phyloP scores from a whole-genome alignment of 2,797 vertebrate genomes.

The Potorous gilbertii region DNA sequence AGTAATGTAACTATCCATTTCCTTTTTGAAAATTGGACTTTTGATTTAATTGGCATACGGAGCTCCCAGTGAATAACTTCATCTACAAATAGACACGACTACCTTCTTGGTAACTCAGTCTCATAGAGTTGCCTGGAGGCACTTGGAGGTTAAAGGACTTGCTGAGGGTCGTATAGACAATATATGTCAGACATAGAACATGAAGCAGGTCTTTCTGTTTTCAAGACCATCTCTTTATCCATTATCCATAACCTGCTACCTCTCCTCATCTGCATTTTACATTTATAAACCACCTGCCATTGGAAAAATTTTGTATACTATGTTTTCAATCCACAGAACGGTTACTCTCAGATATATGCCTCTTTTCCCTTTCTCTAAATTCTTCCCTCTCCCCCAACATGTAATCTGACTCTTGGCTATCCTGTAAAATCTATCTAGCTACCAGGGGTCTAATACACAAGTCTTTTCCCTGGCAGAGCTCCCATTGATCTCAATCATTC shows the following conservation, averaged over 20 bases:
- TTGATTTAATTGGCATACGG: background rate
- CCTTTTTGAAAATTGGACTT: background rate
- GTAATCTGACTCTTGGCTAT: background rate
- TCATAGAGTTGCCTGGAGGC: background rate
- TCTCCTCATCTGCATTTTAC: background rate
- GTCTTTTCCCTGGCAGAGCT: background rate
- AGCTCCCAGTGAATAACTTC: background rate
- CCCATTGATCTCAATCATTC: slow-evolving; percentile 43
- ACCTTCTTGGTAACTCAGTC: background rate
- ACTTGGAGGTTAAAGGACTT: background rate
- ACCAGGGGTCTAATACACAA: background rate
- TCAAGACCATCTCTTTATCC: background rate
- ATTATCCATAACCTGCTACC: background rate
- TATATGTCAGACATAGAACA: background rate
- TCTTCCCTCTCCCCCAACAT: background rate
- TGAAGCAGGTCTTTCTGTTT: background rate
- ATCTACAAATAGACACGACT: background rate
- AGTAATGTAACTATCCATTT: background rate
- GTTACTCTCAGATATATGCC: background rate
- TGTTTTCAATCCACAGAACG: background rate
- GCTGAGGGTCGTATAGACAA: background rate
- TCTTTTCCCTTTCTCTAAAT: background rate
- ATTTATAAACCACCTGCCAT: background rate
- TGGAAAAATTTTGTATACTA: background rate
- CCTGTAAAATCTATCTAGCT: slow-evolving; percentile 9